These are phyloP conservation scores for Sesamia nonagrioides DNA, from an alignment of 1,140 invertebrate species.

Conservation along the genomic window DNA sequence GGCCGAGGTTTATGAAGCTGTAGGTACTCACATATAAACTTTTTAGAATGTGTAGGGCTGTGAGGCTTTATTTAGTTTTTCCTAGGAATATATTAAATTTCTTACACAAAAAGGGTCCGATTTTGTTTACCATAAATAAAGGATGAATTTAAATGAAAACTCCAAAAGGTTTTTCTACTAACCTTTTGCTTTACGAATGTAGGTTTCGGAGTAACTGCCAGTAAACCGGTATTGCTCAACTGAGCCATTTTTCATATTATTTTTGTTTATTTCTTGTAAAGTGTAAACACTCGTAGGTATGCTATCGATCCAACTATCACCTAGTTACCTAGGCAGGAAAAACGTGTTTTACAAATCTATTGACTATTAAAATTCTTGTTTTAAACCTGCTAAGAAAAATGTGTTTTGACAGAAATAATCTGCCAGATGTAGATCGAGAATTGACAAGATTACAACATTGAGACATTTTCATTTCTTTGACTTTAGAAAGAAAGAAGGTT, in stretches of 20 bases:
- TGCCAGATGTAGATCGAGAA: not conserved
- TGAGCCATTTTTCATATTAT: slow-evolving; percentile 67
- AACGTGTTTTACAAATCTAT: slow-evolving; percentile 1
- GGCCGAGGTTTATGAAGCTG: not conserved
- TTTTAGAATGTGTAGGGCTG: too few relatives aligned
- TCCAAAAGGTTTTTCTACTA: slow-evolving; percentile 40
- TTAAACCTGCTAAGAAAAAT: not conserved
- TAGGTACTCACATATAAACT: not conserved
- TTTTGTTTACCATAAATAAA: slow-evolving; percentile 4
- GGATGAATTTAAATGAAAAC: not conserved
- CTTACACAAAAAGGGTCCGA: not conserved
- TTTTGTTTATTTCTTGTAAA: slow-evolving; percentile 37
- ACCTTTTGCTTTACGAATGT: slow-evolving; percentile 67
- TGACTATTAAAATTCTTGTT: not conserved
- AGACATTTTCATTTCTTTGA: not conserved
- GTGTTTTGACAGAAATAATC: not conserved
- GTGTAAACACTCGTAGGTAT: not conserved
- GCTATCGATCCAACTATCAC: slow-evolving; percentile 77
- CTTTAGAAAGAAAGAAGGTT: not conserved
- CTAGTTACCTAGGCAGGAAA: slow-evolving; percentile 61
- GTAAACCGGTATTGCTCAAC: slow-evolving; percentile 82
- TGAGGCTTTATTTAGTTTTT: not conserved
- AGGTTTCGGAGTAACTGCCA: slow-evolving; percentile 72
- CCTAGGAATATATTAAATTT: not conserved
- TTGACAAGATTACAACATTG: not conserved